These are phyloP conservation scores for Augiades crinisus DNA, from an alignment of 2,888 invertebrate genomes.

Conservation along the genomic window DNA sequence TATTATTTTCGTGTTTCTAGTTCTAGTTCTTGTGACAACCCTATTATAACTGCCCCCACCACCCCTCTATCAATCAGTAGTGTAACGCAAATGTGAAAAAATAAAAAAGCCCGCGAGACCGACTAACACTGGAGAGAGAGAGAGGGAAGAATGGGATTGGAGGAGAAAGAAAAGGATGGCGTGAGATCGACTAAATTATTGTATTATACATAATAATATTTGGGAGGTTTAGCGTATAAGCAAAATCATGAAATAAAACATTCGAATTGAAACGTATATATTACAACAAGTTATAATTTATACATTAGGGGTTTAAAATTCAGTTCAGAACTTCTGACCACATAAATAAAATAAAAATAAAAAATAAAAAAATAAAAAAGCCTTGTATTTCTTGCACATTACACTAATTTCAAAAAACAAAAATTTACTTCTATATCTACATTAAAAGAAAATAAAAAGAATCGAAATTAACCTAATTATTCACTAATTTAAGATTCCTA, in stretches of 20 bases:
- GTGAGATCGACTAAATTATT: conserved; percentile 65
- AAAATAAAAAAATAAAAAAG: no score
- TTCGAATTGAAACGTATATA: no score
- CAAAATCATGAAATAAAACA: conserved; percentile 34
- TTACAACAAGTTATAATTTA: no score
- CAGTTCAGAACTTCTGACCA: no score
- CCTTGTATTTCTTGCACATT: no score
- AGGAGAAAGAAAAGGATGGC: conserved; percentile 33
- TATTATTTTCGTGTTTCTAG: background rate
- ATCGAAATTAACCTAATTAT: no score
- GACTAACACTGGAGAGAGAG: conserved; percentile 38
- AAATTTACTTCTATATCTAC: no score
- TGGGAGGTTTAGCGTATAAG: conserved; percentile 48
- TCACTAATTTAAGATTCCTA: no score
- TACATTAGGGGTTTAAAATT: no score
- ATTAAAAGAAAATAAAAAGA: no score
- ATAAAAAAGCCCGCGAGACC: conserved; percentile 47
- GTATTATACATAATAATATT: conserved; percentile 71
- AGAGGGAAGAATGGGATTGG: conserved; percentile 35
- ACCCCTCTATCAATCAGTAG: conserved; percentile 53
- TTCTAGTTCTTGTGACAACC: conserved; percentile 7
- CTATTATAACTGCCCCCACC: conserved; percentile 23
- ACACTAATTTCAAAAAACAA: no score
- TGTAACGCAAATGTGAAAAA: conserved; percentile 57
- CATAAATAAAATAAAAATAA: no score